A percentile compares a stretch with the other conserved stretches of the same genome.
These are phyloP conservation scores for Cydia fagiglandana DNA, from an alignment of 1,140 invertebrate species.

Conservation along the genomic window DNA sequence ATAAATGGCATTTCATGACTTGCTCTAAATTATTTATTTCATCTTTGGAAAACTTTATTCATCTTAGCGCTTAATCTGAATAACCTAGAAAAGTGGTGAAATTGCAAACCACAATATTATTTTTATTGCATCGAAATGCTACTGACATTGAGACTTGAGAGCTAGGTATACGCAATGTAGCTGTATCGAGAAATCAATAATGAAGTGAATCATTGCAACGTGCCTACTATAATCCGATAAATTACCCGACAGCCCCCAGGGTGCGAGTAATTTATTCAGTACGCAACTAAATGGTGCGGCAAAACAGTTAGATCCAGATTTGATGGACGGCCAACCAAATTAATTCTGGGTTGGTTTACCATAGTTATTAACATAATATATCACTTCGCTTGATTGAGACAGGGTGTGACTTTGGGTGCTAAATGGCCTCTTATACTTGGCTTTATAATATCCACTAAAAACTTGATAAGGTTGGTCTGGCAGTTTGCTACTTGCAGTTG, in stretches of 20 bases:
- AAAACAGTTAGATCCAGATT: constrained; percentile 4
- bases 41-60: no score
- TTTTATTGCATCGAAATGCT: constrained; percentile 15
- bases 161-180: constrained; percentile 21
- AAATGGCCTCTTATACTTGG: no score
- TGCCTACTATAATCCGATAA: constrained; percentile 19
- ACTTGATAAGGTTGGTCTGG: no score
- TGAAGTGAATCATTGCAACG: constrained; percentile 21
- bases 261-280: constrained; percentile 25
- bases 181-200: constrained; percentile 16
- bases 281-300: constrained; percentile 14
- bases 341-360: neutral
- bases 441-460: no score
- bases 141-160: constrained; percentile 28
- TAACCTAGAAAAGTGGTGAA: constrained; percentile 1
- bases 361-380: neutral
- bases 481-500: no score
- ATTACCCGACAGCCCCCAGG: neutral
- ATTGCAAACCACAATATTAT: constrained; percentile 17
- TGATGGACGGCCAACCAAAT: neutral
- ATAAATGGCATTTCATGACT: no score
- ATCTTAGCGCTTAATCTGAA: neutral
- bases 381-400: neutral
- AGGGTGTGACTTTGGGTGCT: neutral
- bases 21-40: neutral